These are phyloP conservation scores for Columbina picui DNA, from an alignment of 2,113 vertebrate genomes.

Conservation along the genomic window DNA sequence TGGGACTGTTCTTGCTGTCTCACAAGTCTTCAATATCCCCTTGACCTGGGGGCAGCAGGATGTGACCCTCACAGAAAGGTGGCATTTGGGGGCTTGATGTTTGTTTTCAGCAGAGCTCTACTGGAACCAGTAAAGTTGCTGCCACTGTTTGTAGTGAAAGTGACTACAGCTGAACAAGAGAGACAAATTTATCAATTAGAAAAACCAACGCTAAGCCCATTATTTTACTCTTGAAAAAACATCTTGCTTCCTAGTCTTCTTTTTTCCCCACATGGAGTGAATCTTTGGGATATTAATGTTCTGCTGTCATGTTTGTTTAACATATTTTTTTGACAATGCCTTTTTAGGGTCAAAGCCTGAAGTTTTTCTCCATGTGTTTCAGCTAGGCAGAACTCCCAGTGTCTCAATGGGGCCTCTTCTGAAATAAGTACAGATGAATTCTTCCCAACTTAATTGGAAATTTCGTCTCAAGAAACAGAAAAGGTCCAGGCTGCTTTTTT, in stretches of 20 bases:
- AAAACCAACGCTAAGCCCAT: not conserved
- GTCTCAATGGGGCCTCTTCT: not conserved
- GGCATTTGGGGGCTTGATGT: not conserved
- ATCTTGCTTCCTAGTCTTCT: not conserved
- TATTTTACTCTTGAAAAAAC: constrained; percentile 42
- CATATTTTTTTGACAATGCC: constrained; percentile 32
- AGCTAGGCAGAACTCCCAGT: constrained; percentile 16
- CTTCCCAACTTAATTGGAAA: not conserved
- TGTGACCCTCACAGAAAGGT: not conserved
- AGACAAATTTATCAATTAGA: constrained; percentile 41
- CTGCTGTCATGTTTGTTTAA: constrained; percentile 34
- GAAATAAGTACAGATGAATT: constrained; percentile 14
- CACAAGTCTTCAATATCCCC: not conserved
- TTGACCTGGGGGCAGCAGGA: not conserved
- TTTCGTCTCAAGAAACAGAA: constrained; percentile 25
- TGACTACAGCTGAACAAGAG: constrained; percentile 50
- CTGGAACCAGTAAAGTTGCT: constrained; percentile 17
- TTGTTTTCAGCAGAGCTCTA: constrained; percentile 38
- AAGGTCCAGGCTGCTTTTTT: not conserved
- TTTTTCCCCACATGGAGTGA: constrained; percentile 8
- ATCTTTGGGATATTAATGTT: constrained; percentile 42
- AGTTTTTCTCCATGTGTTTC: constrained; percentile 41
- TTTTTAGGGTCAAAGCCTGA: constrained; percentile 50
- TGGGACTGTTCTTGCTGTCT: not conserved
- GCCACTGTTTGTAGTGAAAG: constrained; percentile 15